Base-by-base conservation (phyloP, 2,113 vertebrate species). In the Ardeotis arabs region DNA sequence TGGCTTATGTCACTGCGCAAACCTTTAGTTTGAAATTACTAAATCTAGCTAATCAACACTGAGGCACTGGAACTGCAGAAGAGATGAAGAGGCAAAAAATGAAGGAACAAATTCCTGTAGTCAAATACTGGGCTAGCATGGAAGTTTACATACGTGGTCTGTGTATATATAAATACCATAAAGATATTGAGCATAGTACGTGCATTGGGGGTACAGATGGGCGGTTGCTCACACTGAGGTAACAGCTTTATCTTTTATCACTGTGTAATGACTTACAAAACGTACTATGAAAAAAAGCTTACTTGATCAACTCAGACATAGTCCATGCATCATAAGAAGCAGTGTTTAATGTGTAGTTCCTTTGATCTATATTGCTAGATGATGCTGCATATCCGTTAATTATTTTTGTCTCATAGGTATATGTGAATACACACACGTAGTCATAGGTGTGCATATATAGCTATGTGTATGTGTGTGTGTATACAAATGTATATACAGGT, bases 371-470 rank as follows among this genome's bases (percentile, higher is more conserved):
- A 4, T 55, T 90, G 45, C 53, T 83, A 14, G 70, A n/a, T 76
- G 29, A 19, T 83, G 33, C 74, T 92, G 17, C 49, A 14, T 58
- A 31, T 79, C 83, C 85, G 27, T 68, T 14, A 44, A 25, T 56
- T 0, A 14, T 14, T 87, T 87, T 87, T 83, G 27, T 64, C 28
- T 74, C 20, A 2, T 41, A n/a, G 2, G 2, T 56, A 12, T 50
- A 1, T 29, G 22, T 66, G 41, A 73, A 50, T 69, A 24, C 8
- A 55, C 9, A 25, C 8, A 22, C 0, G 0, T 4, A 49, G 19
- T 55, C 31, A 44, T n/a, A 50, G 31, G 4, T 55, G 6, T 45
- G 6, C 12, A 2, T 41, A 12, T 58, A 12, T 33, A 62, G 41
- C 12, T 52, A n/a, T 1, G 11, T 35, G 5, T 72, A 10, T 75